phyloP scores from a whole-genome alignment of 2,797 vertebrate genomes.

The Molossus molossus region DNA sequence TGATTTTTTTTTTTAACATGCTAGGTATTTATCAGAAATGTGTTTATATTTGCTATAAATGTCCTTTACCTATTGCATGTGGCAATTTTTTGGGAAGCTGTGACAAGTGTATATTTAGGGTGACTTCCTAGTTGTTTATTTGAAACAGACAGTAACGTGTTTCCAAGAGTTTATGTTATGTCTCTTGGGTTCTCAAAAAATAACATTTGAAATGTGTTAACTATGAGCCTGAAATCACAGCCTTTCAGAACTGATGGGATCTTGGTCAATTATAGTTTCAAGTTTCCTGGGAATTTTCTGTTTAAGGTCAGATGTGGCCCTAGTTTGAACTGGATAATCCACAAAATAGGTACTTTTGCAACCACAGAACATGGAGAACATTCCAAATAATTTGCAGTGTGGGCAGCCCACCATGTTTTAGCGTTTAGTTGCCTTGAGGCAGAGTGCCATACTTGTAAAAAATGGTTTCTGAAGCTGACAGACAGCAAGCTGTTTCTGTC shows the following conservation, averaged over 20 bases:
- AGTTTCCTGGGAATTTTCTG: constrained; percentile 72
- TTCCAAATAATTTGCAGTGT: constrained; percentile 84
- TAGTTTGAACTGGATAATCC: constrained; percentile 69
- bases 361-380: constrained; percentile 79
- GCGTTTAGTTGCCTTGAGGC: constrained; percentile 76
- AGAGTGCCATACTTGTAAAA: constrained; percentile 71
- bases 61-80: neutral
- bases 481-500: constrained; percentile 71
- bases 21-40: neutral
- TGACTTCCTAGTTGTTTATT: constrained; percentile 62
- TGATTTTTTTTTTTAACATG: constrained; percentile 63
- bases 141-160: constrained; percentile 39
- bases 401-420: constrained; percentile 70
- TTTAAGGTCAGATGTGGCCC: constrained; percentile 63
- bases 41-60: constrained; percentile 34
- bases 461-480: constrained; percentile 73
- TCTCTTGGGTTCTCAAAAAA: constrained; percentile 34
- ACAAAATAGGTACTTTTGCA: constrained; percentile 75
- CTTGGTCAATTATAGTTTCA: constrained; percentile 70
- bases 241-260: constrained; percentile 20
- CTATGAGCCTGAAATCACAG: constrained; percentile 1
- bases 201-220: constrained; percentile 59
- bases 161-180: constrained; percentile 30
- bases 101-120: neutral
- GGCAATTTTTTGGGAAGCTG: neutral